These are phyloP conservation scores for Agrotis clavis DNA, from an alignment of 2,888 invertebrate species.

Conservation along the genomic window DNA sequence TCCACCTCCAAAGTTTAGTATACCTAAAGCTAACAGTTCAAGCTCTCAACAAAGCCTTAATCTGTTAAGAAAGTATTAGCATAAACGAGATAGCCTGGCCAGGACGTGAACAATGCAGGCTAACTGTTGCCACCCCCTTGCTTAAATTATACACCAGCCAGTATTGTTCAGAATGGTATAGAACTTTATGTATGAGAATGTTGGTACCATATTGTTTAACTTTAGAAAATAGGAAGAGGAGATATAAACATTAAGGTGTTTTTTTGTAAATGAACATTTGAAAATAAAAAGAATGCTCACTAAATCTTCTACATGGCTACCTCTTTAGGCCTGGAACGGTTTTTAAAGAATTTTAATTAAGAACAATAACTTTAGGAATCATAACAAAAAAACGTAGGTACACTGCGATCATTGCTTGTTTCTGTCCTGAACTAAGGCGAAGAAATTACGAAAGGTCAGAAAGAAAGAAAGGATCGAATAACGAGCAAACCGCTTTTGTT, in stretches of 20 bases:
- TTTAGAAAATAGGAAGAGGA: not conserved
- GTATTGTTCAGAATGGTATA: constrained; percentile 37
- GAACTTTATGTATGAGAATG: constrained; percentile 4
- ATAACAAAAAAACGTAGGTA: not conserved
- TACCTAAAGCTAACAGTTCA: constrained; percentile 26
- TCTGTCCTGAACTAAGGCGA: too few species aligned
- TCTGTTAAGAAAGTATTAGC: constrained; percentile 65
- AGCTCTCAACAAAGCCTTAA: constrained; percentile 47
- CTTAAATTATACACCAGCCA: constrained; percentile 51
- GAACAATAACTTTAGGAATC: not conserved
- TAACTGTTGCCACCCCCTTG: constrained; percentile 53
- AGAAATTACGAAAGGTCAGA: too few species aligned
- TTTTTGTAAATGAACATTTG: too few species aligned
- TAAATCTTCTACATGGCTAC: not conserved
- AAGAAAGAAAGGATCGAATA: too few species aligned
- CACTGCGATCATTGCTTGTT: not conserved
- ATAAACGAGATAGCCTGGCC: constrained; percentile 48
- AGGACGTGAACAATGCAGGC: constrained; percentile 50
- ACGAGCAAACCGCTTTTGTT: not conserved
- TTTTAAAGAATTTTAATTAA: not conserved
- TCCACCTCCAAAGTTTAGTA: constrained; percentile 13
- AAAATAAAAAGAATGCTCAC: too few species aligned
- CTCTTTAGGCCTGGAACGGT: not conserved
- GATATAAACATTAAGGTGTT: too few species aligned
- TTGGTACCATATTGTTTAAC: constrained; percentile 16